Conservation (phyloP, 2,888 invertebrate genomes). For the Cistogaster globosa region DNA sequence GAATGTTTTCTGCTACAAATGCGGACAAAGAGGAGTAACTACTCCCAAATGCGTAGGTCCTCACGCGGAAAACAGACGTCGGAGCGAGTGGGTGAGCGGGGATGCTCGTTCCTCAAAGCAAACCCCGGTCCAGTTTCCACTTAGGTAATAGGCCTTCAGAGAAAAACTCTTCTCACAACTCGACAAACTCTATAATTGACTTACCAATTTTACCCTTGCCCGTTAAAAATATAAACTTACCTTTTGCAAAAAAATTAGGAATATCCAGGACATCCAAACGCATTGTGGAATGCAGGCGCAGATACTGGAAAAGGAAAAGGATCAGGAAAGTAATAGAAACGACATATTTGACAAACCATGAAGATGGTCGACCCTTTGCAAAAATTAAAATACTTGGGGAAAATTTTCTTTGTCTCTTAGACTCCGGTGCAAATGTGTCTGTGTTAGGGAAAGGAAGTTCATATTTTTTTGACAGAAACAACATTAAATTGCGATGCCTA, state of each 20-base stretch:
- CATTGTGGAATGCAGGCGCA: not conserved
- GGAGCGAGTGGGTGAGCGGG: conserved; percentile 13
- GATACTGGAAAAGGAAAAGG: not conserved
- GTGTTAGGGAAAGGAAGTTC: too few species aligned
- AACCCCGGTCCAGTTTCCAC: not conserved
- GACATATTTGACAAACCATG: not conserved
- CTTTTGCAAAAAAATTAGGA: not conserved
- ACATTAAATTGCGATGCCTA: not conserved
- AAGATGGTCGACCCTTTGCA: conserved; percentile 30
- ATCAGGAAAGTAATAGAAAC: conserved; percentile 25
- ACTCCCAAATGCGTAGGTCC: conserved; percentile 1
- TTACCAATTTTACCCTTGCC: not conserved
- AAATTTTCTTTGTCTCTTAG: not conserved
- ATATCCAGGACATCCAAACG: not conserved
- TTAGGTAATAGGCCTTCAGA: not conserved
- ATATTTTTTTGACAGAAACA: not conserved
- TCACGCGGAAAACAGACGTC: not conserved
- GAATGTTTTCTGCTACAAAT: conserved; percentile 34
- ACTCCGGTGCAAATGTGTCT: too few species aligned
- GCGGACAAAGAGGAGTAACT: conserved; percentile 14
- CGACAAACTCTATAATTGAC: not conserved
- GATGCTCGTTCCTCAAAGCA: not conserved
- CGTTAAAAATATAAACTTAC: not conserved
- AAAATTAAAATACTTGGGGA: conserved; percentile 14
- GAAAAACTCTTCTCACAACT: not conserved